Conservation (phyloP, 2,888 invertebrate genomes). For the Siphlonurus alternatus region DNA sequence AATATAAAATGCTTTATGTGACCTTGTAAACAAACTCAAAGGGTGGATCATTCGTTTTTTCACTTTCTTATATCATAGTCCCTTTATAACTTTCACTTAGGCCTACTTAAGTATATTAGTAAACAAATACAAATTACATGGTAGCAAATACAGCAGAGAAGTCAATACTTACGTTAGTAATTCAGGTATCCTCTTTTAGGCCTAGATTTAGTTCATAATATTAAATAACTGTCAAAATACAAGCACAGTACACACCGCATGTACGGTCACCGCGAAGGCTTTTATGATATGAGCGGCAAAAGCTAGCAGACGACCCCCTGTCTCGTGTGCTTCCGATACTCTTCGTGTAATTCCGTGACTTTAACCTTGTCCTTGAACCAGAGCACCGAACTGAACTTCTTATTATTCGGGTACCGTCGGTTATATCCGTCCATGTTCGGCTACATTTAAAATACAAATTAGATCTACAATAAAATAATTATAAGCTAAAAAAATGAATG, state of each 20-base stretch:
- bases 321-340: neutral
- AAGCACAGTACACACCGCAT: neutral
- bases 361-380: slow-evolving; percentile 3
- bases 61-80: neutral
- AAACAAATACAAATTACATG: neutral
- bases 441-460: neutral
- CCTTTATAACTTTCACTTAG: neutral
- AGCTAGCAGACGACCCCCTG: neutral
- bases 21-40: neutral
- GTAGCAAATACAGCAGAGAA: neutral
- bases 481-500: too few species aligned
- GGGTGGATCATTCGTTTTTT: neutral
- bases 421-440: neutral
- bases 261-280: neutral
- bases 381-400: slow-evolving; percentile 1
- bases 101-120: neutral
- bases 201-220: neutral
- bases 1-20: neutral
- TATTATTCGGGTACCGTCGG: neutral
- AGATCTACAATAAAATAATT: neutral
- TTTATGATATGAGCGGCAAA: neutral
- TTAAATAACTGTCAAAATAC: neutral
- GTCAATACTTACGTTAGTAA: neutral
- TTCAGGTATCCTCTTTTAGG: neutral
- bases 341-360: neutral